phyloP scores from a whole-genome alignment of 2,888 invertebrate species.

The Aporophyla nigra region DNA sequence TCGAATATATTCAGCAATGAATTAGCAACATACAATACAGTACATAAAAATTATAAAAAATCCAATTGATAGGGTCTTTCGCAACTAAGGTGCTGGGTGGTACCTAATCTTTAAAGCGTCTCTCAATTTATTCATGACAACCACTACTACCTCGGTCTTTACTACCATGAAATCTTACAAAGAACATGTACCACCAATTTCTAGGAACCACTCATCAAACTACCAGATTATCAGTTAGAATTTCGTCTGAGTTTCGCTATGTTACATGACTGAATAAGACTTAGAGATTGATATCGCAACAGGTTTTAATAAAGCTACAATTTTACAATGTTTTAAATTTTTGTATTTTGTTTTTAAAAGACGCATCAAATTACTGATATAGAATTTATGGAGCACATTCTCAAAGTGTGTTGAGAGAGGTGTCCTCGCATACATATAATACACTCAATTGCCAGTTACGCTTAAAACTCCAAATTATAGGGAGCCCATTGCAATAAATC shows the following conservation, averaged over 20 bases:
- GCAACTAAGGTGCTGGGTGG: no score
- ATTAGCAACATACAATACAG: no score
- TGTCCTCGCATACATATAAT: background rate
- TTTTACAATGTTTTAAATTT: background rate
- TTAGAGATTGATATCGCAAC: conserved; percentile 39
- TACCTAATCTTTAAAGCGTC: background rate
- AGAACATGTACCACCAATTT: conserved; percentile 15
- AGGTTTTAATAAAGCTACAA: conserved; percentile 26
- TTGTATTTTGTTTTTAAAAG: background rate
- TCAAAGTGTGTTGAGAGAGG: background rate
- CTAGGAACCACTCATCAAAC: conserved; percentile 11
- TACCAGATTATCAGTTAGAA: conserved; percentile 6
- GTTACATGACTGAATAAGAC: conserved; percentile 22
- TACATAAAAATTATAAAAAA: no score
- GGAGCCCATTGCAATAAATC: no score
- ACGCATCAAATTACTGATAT: background rate
- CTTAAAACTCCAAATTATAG: no score
- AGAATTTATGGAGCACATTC: background rate
- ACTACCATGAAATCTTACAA: background rate
- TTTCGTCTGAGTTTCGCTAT: conserved; percentile 13
- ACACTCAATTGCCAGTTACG: background rate
- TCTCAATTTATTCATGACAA: no score
- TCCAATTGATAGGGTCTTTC: no score
- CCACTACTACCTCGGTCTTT: no score
- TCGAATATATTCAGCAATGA: no score